Evolutionary conservation across 2,888 invertebrate genomes (phyloP), one percentile per base, ranked within the genome.

Genomic region (Brachycybe producta): DNA sequence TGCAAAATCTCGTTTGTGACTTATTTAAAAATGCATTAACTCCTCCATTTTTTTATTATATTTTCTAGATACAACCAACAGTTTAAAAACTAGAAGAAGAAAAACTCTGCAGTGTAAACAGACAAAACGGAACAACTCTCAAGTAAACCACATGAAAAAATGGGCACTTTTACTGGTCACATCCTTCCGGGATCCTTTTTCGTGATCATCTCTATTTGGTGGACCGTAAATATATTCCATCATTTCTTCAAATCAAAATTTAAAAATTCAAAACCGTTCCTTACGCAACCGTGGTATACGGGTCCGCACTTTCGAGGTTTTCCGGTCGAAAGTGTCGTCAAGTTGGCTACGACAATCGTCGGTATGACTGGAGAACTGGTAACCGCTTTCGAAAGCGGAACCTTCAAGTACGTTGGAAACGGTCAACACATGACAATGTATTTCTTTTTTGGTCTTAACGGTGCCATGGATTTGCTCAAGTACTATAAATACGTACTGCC

Each of bases 391-490:
- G 59, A 65, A 8, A 55, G 62, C 41, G 65, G 63, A 1, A 49
- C 59, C 19, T 68, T 69, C 59, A 58, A 60, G 7, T 57, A 62
- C 49, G 57, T 65, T 15, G 65, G 65, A 13, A 71, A 70, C 59
- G 68, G 64, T n/a, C 72, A 72, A 55, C 72, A 73, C 59, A 67
- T 69, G 41, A 71, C 71, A 24, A 73, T 73, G 71, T 72, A 67
- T 58, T 67, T 68, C 60, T 70, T 69, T 59, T 72, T 73, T 57
- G 68, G 67, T 13, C 52, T 71, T 26, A 63, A 63, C 40, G 71
- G 69, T 4, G 57, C 67, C 1, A 53, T 69, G 8, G 71, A 70
- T 52, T 55, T 71, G 3, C 56, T 67, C 4, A 52, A 63, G 11
- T 60, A 66, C 55, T 65, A 61, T 52, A 62, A 55, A 56, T 57